phyloP scores from a whole-genome alignment of 2,113 vertebrate genomes.

The Onychostruthus taczanowskii region DNA sequence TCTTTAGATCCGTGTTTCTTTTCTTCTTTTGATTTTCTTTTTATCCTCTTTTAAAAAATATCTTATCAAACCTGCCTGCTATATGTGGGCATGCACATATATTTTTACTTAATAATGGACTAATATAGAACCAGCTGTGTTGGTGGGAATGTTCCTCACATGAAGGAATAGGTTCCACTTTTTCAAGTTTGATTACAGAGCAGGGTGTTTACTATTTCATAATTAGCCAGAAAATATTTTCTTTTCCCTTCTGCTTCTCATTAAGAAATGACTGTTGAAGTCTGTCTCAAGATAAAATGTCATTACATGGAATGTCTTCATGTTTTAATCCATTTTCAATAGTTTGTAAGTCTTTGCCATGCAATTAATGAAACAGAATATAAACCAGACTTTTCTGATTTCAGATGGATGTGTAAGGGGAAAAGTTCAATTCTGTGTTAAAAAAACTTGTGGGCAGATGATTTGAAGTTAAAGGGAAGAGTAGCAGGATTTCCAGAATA shows the following conservation, averaged over 20 bases:
- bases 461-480: constrained; percentile 2
- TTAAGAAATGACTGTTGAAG: neutral
- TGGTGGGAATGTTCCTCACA: neutral
- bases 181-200: neutral
- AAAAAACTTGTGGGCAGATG: neutral
- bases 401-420: neutral
- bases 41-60: neutral
- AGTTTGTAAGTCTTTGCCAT: neutral
- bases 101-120: neutral
- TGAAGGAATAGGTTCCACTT: neutral
- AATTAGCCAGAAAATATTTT: neutral
- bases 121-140: neutral
- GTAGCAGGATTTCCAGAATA: neutral
- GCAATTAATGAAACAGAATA: neutral
- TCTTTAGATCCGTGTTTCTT: neutral
- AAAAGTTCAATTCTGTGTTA: neutral
- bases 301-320: neutral
- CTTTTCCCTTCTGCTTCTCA: neutral
- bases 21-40: neutral
- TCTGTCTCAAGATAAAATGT: neutral
- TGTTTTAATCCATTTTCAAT: neutral
- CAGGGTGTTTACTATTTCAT: neutral
- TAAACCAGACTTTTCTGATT: neutral
- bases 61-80: neutral
- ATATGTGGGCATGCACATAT: neutral